phyloP scores from a whole-genome alignment of 2,113 vertebrate species.

The Podarcis cretensis region DNA sequence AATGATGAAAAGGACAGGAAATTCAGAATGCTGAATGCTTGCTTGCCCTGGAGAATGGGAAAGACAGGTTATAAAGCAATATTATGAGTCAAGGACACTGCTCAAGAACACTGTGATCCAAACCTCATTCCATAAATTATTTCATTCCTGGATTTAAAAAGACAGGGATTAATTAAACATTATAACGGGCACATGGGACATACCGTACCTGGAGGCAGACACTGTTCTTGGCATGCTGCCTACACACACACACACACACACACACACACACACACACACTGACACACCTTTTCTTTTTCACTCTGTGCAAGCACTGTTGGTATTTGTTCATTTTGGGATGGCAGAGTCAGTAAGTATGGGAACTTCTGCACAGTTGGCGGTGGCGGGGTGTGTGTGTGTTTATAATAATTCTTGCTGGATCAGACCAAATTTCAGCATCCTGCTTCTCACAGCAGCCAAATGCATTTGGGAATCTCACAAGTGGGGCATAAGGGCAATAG shows the following conservation, averaged over 20 bases:
- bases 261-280: too few relatives aligned
- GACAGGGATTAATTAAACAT: conserved; percentile 10
- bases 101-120: neutral
- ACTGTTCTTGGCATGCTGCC: neutral
- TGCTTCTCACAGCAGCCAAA: neutral
- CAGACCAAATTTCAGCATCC: neutral
- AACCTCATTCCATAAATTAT: neutral
- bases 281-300: neutral
- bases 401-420: neutral
- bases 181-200: neutral
- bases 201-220: neutral
- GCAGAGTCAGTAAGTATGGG: neutral
- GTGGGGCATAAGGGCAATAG: neutral
- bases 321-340: neutral
- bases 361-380: neutral
- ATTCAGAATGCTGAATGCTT: neutral
- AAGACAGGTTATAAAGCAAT: conserved; percentile 1
- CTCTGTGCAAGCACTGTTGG: neutral
- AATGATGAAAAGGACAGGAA: neutral
- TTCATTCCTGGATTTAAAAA: conserved; percentile 19
- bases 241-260: too few relatives aligned
- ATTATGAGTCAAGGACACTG: conserved; percentile 27
- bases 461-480: neutral
- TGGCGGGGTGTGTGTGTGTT: neutral
- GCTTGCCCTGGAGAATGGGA: neutral